Conservation (phyloP, 2,888 invertebrate genomes). For the Altica lythri region DNA sequence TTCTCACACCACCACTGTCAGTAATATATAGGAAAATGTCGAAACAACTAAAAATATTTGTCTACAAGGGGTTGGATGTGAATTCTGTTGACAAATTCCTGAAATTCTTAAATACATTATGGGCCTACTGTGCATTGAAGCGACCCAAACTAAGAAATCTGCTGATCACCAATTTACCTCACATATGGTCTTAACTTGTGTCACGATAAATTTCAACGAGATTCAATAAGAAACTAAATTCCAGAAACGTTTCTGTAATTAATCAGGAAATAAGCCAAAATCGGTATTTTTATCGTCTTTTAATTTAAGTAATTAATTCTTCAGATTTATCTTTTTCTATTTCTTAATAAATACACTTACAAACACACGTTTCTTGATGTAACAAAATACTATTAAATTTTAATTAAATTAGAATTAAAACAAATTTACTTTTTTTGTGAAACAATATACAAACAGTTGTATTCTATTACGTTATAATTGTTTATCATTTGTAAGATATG, state of each 20-base stretch:
- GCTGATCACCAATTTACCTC: conserved; percentile 55
- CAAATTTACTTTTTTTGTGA: no score
- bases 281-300: no score
- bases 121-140: conserved; percentile 47
- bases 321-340: no score
- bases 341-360: no score
- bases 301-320: no score
- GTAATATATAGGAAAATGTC: conserved; percentile 21
- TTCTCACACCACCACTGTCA: conserved; percentile 10
- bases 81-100: conserved; percentile 55
- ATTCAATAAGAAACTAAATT: conserved; percentile 44
- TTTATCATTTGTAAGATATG: no score
- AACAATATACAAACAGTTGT: no score
- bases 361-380: no score
- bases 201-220: conserved; percentile 50
- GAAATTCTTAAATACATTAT: conserved; percentile 51
- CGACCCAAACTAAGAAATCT: conserved; percentile 47
- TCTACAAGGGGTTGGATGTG: conserved; percentile 42
- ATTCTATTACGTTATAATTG: no score
- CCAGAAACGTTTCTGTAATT: conserved; percentile 28
- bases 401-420: no score
- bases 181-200: conserved; percentile 50
- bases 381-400: no score
- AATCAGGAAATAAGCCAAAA: conserved; percentile 26
- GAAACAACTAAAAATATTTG: conserved; percentile 17